These are phyloP conservation scores for Neomorphus geoffroyi DNA, from an alignment of 2,797 vertebrate genomes.

Conservation along the genomic window DNA sequence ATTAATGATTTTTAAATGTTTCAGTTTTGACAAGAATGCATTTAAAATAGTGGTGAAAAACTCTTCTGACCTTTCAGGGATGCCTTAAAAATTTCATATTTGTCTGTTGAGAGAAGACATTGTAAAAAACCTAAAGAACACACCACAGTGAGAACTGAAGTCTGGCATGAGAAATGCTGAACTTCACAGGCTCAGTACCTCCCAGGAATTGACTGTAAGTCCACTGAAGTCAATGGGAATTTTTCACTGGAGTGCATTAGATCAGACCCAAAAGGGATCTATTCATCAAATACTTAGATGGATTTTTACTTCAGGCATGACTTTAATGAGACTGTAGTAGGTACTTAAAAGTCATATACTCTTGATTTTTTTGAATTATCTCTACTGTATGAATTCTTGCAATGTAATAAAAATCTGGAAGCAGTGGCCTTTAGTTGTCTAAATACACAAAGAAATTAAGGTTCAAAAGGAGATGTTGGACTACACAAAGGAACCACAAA, in stretches of 20 bases:
- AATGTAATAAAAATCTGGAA: not conserved
- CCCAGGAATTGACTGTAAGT: slow-evolving; percentile 33
- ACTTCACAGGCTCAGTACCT: slow-evolving; percentile 40
- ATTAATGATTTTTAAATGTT: not conserved
- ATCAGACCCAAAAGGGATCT: not conserved
- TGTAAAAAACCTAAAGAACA: not conserved
- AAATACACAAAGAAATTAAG: not conserved
- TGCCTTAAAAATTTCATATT: not conserved
- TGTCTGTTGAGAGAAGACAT: not conserved
- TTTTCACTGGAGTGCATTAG: slow-evolving; percentile 3
- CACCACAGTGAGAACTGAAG: slow-evolving; percentile 1
- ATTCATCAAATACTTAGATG: not conserved
- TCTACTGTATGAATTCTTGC: not conserved
- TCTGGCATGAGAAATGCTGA: slow-evolving; percentile 5
- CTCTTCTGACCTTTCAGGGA: not conserved
- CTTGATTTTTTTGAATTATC: not conserved
- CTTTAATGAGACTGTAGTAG: not conserved
- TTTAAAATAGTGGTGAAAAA: not conserved
- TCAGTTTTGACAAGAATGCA: not conserved
- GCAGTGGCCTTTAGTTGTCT: not conserved
- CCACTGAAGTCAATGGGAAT: slow-evolving; percentile 28
- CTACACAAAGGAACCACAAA: slow-evolving; percentile 52
- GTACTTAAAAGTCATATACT: not conserved
- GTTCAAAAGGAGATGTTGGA: not conserved
- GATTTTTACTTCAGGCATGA: slow-evolving; percentile 38